Evolutionary conservation across 2,113 vertebrate species (phyloP), one percentile per base, ranked within the genome.

Genomic region (Typhlomys cinereus): DNA sequence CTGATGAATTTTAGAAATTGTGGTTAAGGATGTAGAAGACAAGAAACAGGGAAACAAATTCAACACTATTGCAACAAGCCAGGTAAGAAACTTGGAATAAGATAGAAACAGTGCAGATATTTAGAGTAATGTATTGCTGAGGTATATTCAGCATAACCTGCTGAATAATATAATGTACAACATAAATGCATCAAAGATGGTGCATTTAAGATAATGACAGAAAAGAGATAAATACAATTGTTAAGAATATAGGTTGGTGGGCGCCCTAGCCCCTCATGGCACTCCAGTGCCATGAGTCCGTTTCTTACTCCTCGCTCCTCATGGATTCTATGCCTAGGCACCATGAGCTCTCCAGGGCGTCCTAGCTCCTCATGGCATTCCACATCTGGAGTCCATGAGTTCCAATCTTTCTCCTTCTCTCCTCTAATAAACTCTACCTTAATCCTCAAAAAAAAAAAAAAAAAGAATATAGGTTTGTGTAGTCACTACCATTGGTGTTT

Each of bases 91-190:
- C 20, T 78, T 81, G 69, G 39, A 62, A 25, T 18, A 88, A 80
- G 36, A 92, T 12, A 85, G 41, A 31, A 76, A 67, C 39, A 78
- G 46, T 79, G 75, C 2, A 75, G 52, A 69, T 80, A 36, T 61
- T 78, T 78, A 54, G 78, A 66, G 48, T 8, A 52, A 57, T 74
- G 44, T 89, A 83, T 89, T 79, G 84, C 34, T 84, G 84, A 83
- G 15, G 34, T 36, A 87, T 10, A 86, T 44, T 14, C 59, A 89
- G 31, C 23, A 83, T 52, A 46, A 93, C 54, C n/a, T 93, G 62
- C 39, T 71, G 34, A 90, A 85, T 13, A 52, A 90, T 0, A 69
- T 41, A 89, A 74, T 46, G 15, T 87, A 3, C 2, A 31, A 52
- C 62, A 73, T 5, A 64, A 57, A 21, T 85, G 36, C 9, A 67